Evolutionary conservation across 2,888 invertebrate species (phyloP), one percentile per base, ranked within the genome.

Genomic region (Gnatocerus cornutus): DNA sequence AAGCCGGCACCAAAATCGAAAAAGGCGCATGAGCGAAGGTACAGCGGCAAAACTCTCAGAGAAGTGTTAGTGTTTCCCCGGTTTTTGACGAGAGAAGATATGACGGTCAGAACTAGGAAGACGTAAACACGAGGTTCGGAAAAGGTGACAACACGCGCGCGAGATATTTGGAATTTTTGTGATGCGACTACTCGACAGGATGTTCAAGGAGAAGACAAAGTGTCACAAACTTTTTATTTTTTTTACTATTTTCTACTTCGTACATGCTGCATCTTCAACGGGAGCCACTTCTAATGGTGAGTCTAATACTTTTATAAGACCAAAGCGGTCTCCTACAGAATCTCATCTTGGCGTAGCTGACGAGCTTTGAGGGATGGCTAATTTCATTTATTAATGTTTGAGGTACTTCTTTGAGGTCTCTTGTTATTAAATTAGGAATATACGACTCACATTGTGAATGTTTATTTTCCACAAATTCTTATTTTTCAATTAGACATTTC

Each of bases 1-100:
- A 73, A 76, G 73, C 75, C 76, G 74, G 73, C 76, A 76, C 75
- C 76, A 78, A 73, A 77, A 73, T 71, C 74, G 73, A 73, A 77
- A 76, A 81, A 71, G 75, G 83, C 84, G 84, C 84, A 83, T 83
- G 84, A 78, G 78, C 78, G 74, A 76, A 81, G 81, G 79, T 81
- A 78, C 76, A 79, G 76, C 75, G 74, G 78, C 76, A 78, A 77
- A 76, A 76, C 78, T 78, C 76, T 78, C 76, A 70, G 75, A 73
- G 76, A 78, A 78, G 75, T 77, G 77, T 75, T 81, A 83, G 83
- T 83, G 76, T 79, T 79, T 76, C 77, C 75, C 78, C 75, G 79
- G 77, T 75, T 74, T 71, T 76, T 72, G 74, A 67, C 66, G 74
- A 71, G 74, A 73, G 73, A 67, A 72, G 74, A 73, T 75, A 79